phyloP scores from a whole-genome alignment of 1,140 invertebrate species.

The Uloborus diversus region DNA sequence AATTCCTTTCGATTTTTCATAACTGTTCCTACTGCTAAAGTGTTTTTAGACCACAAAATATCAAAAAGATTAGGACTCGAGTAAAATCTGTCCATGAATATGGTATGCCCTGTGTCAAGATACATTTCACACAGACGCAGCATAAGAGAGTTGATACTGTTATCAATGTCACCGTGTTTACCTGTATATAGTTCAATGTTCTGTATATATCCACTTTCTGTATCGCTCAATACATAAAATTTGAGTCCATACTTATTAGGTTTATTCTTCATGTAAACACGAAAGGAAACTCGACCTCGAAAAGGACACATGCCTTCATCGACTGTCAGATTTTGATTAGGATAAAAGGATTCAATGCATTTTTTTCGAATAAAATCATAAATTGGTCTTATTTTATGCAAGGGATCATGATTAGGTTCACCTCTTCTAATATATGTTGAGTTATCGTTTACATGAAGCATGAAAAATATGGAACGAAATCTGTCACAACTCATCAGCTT shows the following conservation, averaged over 20 bases:
- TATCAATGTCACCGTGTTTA: not conserved
- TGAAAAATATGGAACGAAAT: not conserved
- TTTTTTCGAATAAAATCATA: not conserved
- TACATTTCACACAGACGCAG: not conserved
- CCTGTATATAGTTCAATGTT: conserved; percentile 5
- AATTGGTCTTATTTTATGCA: conserved; percentile 8
- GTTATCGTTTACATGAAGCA: not conserved
- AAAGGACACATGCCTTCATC: not conserved
- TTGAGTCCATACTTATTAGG: not conserved
- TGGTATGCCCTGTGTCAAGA: not conserved
- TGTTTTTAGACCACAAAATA: not conserved
- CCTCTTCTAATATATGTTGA: conserved; percentile 16
- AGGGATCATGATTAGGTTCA: not conserved
- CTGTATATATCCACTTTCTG: conserved; percentile 1
- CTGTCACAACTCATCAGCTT: not conserved
- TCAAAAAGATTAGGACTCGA: not conserved
- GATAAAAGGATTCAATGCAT: conserved; percentile 1
- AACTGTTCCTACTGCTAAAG: not conserved
- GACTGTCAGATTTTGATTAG: not conserved
- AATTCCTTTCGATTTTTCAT: no score
- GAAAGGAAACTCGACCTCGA: not conserved
- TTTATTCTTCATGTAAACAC: conserved; percentile 5
- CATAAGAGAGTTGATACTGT: not conserved
- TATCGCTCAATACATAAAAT: not conserved
- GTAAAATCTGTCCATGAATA: not conserved